These are phyloP conservation scores for Rhineura floridana DNA, from an alignment of 2,113 vertebrate genomes.

Conservation along the genomic window DNA sequence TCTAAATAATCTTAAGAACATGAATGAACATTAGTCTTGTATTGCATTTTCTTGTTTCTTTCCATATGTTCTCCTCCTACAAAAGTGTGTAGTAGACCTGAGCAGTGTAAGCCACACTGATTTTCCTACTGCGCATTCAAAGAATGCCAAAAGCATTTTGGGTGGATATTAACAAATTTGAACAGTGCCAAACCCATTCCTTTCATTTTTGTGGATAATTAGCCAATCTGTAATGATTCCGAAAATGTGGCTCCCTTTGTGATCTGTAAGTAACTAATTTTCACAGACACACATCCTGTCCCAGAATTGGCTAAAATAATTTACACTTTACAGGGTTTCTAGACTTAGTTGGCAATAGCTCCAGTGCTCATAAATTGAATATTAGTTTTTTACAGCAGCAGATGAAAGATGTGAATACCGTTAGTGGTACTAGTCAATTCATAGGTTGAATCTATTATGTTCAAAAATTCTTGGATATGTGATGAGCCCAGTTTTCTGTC, in stretches of 20 bases:
- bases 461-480: too few species aligned
- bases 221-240: slow-evolving; percentile 66
- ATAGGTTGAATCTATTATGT: too few species aligned
- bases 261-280: slow-evolving; percentile 69
- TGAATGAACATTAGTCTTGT: slow-evolving; percentile 41
- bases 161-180: slow-evolving; percentile 68
- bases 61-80: slow-evolving; percentile 52
- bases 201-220: slow-evolving; percentile 64
- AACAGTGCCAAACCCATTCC: slow-evolving; percentile 58
- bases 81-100: slow-evolving; percentile 45
- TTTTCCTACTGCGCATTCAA: slow-evolving; percentile 65
- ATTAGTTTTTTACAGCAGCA: not conserved
- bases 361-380: slow-evolving; percentile 63
- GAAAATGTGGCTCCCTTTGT: slow-evolving; percentile 66
- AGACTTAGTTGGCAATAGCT: slow-evolving; percentile 55
- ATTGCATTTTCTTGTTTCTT: slow-evolving; percentile 52
- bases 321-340: slow-evolving; percentile 63
- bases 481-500: too few species aligned
- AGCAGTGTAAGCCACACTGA: slow-evolving; percentile 57
- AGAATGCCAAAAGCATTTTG: slow-evolving; percentile 67
- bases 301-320: slow-evolving; percentile 61
- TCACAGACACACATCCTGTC: slow-evolving; percentile 55
- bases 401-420: not conserved
- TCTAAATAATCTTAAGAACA: slow-evolving; percentile 57
- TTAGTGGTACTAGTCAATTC: too few species aligned